These are phyloP conservation scores for Pyralis farinalis DNA, from an alignment of 2,888 invertebrate genomes.

Conservation along the genomic window DNA sequence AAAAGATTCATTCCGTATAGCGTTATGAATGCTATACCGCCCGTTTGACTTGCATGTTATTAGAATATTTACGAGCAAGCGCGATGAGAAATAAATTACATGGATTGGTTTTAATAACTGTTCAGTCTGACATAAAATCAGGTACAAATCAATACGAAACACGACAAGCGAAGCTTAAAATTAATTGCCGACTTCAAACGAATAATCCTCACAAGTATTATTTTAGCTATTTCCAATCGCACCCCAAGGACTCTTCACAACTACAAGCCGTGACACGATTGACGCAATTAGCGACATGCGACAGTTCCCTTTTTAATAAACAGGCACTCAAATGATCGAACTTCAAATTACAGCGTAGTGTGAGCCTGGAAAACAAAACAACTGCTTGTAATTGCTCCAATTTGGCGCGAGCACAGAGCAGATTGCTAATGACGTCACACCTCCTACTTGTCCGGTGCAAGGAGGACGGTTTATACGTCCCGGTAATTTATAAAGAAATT, in stretches of 20 bases:
- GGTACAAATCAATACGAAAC: too few species aligned
- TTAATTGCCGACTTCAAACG: neutral
- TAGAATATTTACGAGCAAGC: too few species aligned
- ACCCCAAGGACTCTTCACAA: neutral
- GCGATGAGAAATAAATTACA: too few species aligned
- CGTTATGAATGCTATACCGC: too few species aligned
- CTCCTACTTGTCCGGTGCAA: conserved; percentile 32
- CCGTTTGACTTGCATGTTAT: too few species aligned
- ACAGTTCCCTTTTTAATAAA: conserved; percentile 6
- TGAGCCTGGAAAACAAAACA: conserved; percentile 47
- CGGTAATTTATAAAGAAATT: conserved; percentile 5
- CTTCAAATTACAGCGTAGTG: conserved; percentile 1
- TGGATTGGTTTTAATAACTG: too few species aligned
- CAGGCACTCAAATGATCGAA: conserved; percentile 8
- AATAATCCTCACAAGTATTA: neutral
- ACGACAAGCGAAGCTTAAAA: neutral
- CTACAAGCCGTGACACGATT: neutral
- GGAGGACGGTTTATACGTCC: conserved; percentile 25
- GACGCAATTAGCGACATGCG: neutral
- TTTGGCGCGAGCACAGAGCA: conserved; percentile 52
- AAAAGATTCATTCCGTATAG: too few species aligned
- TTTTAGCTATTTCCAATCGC: neutral
- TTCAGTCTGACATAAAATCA: too few species aligned
- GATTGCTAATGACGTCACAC: conserved; percentile 65
- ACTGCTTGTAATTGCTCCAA: conserved; percentile 63